phyloP scores from a whole-genome alignment of 2,797 vertebrate species.

The Nannoperca obscura region DNA sequence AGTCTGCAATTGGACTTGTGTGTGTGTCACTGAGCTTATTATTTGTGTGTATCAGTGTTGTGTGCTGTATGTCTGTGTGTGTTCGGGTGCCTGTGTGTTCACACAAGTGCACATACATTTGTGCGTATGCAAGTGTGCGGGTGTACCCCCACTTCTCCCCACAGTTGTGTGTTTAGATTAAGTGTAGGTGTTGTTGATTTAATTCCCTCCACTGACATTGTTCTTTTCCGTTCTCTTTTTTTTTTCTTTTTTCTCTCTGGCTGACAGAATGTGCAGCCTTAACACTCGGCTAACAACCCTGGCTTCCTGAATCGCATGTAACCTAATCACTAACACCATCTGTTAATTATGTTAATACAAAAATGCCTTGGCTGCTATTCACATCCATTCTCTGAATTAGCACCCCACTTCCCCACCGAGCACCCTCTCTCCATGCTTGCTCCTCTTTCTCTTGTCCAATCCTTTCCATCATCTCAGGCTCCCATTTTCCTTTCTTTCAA shows the following conservation, averaged over 20 bases:
- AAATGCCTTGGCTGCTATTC: conserved; percentile 82
- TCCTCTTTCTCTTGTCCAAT: conserved; percentile 71
- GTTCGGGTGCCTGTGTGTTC: conserved; percentile 23
- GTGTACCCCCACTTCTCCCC: conserved; percentile 35
- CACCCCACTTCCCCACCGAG: conserved; percentile 79
- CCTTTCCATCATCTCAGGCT: conserved; percentile 59
- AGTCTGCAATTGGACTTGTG: conserved; percentile 70
- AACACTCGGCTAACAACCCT: conserved; percentile 82
- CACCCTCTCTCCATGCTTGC: conserved; percentile 72
- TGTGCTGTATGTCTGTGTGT: conserved; percentile 23
- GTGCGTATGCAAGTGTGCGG: conserved; percentile 38
- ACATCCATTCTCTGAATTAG: conserved; percentile 81
- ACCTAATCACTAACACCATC: conserved; percentile 87
- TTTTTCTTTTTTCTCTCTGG: conserved; percentile 43
- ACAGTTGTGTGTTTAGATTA: conserved; percentile 66
- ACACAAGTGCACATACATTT: conserved; percentile 31
- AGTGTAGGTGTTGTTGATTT: conserved; percentile 80
- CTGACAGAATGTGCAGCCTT: conserved; percentile 79
- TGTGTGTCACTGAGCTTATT: conserved; percentile 63
- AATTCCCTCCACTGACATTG: conserved; percentile 79
- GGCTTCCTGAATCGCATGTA: conserved; percentile 83
- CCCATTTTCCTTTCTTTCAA: conserved; percentile 65
- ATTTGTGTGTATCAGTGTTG: conserved; percentile 46
- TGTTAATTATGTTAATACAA: conserved; percentile 88
- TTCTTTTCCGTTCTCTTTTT: conserved; percentile 69